These are phyloP conservation scores for Anthonomus grandis DNA, from an alignment of 1,140 invertebrate genomes.

Conservation along the genomic window DNA sequence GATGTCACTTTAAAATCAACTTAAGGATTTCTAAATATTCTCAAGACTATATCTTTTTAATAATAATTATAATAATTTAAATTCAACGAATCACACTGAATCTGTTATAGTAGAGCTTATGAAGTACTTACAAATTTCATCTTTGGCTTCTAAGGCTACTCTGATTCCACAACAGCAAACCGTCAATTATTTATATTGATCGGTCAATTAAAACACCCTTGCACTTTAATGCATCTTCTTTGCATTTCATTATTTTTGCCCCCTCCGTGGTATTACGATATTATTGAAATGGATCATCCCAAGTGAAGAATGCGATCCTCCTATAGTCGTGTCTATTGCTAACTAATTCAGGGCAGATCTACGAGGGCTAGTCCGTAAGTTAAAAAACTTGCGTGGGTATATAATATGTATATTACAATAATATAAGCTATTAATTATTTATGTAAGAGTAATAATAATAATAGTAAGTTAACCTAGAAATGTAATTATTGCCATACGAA, in stretches of 20 bases:
- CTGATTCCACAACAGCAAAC: conserved; percentile 1
- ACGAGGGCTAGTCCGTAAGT: too few species aligned
- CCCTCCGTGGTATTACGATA: background rate
- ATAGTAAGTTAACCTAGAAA: too few species aligned
- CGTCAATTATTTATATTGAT: conserved; percentile 25
- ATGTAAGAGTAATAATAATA: too few species aligned
- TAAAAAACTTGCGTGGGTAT: too few species aligned
- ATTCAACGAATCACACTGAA: too few species aligned
- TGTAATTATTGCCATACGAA: too few species aligned
- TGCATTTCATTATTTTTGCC: conserved; percentile 21
- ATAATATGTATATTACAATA: too few species aligned
- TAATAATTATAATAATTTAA: too few species aligned
- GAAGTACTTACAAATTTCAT: conserved; percentile 24
- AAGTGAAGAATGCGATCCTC: conserved; percentile 24
- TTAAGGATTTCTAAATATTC: background rate
- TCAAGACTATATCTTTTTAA: too few species aligned
- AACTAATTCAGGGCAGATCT: too few species aligned
- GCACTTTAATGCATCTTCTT: conserved; percentile 27
- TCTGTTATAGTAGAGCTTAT: background rate
- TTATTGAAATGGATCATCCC: conserved; percentile 19
- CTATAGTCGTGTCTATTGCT: too few species aligned
- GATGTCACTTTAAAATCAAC: background rate
- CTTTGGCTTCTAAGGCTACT: conserved; percentile 14
- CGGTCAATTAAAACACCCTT: conserved; percentile 25
- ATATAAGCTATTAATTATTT: too few species aligned